phyloP scores from a whole-genome alignment of 2,888 invertebrate species.

The Onchidella celtica region DNA sequence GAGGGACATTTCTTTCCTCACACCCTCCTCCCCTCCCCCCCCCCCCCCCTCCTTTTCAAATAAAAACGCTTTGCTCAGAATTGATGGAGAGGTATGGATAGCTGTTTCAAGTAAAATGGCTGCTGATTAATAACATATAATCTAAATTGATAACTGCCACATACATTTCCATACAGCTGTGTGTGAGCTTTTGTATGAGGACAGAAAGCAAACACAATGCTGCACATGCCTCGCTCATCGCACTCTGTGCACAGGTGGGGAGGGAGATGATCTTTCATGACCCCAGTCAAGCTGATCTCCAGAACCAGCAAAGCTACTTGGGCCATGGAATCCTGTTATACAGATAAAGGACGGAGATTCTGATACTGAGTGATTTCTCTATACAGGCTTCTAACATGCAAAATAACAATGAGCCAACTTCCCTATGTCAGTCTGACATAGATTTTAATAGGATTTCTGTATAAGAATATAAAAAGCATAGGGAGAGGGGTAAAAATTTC shows the following conservation, averaged over 20 bases:
- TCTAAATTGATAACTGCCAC: too few relatives aligned
- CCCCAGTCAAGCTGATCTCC: constrained; percentile 55
- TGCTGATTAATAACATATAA: too few relatives aligned
- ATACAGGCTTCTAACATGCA: not conserved
- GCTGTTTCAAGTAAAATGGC: too few relatives aligned
- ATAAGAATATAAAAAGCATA: too few relatives aligned
- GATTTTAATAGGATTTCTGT: too few relatives aligned
- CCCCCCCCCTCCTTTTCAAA: too few relatives aligned
- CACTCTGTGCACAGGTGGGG: constrained; percentile 60
- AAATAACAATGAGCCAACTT: not conserved
- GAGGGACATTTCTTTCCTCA: too few relatives aligned
- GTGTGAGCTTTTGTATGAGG: constrained; percentile 75
- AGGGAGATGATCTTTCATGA: constrained; percentile 61
- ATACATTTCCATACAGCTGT: constrained; percentile 70
- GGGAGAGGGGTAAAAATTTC: too few relatives aligned
- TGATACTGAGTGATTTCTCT: not conserved
- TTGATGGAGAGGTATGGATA: too few relatives aligned
- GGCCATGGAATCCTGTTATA: constrained; percentile 70
- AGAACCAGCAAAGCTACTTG: constrained; percentile 64
- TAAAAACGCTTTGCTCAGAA: too few relatives aligned
- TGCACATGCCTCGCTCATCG: constrained; percentile 32
- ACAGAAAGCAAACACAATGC: constrained; percentile 66
- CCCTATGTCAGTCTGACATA: not conserved
- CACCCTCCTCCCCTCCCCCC: too few relatives aligned
- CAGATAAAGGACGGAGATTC: not conserved